Conservation (phyloP, 2,888 invertebrate genomes). For the Chironomus tentans region DNA sequence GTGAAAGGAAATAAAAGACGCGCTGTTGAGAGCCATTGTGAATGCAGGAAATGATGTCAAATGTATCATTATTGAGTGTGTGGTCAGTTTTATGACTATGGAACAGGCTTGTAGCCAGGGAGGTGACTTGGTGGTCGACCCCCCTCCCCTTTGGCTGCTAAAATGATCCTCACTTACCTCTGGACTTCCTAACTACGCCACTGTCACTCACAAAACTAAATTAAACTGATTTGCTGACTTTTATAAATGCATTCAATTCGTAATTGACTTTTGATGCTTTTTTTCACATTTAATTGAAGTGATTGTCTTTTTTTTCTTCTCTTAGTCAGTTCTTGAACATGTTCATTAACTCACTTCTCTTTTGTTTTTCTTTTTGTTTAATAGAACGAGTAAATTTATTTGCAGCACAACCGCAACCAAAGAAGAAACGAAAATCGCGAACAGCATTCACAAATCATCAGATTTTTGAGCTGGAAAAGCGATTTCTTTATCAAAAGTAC, state of each 20-base stretch:
- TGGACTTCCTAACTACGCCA: no score
- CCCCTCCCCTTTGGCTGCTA: no score
- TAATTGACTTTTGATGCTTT: neutral
- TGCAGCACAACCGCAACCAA: slow-evolving; percentile 84
- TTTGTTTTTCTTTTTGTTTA: slow-evolving; percentile 43
- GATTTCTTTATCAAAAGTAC: slow-evolving; percentile 97
- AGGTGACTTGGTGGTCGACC: no score
- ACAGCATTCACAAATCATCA: slow-evolving; percentile 99
- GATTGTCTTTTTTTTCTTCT: no score
- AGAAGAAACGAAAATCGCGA: slow-evolving; percentile 94
- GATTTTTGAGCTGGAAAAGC: slow-evolving; percentile 94
- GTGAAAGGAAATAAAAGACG: neutral
- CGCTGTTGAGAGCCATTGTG: neutral
- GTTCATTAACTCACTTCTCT: slow-evolving; percentile 26
- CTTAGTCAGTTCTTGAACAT: no score
- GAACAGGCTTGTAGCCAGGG: no score
- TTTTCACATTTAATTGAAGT: no score
- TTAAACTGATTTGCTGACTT: neutral
- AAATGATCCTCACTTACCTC: no score
- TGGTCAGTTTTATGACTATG: neutral
- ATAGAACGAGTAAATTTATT: slow-evolving; percentile 85
- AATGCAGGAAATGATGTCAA: slow-evolving; percentile 26
- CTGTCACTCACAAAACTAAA: no score
- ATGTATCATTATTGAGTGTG: slow-evolving; percentile 25
- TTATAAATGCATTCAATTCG: no score